phyloP scores from a whole-genome alignment of 2,797 vertebrate genomes.

The Neosalanx taihuensis region DNA sequence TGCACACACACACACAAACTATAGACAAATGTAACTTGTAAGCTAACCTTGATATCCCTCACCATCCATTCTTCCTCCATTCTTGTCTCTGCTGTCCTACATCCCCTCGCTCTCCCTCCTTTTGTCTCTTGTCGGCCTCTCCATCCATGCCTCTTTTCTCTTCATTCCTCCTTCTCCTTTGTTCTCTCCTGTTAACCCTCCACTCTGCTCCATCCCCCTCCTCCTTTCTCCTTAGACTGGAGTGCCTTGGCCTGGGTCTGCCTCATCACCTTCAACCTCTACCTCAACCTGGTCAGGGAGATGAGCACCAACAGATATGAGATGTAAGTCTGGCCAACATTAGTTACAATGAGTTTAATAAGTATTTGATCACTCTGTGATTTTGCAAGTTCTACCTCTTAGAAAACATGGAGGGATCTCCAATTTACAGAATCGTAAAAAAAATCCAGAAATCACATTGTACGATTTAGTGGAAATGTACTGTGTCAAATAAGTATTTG shows the following conservation, averaged over 20 bases:
- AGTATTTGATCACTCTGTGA: too few species aligned
- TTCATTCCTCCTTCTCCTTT: constrained; percentile 38
- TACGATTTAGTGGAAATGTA: too few species aligned
- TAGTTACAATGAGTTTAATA: not conserved
- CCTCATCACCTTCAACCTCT: constrained; percentile 77
- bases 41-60: constrained; percentile 16
- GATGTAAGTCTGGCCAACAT: constrained; percentile 58
- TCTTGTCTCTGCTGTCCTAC: constrained; percentile 39
- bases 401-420: too few species aligned
- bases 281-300: constrained; percentile 76
- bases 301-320: constrained; percentile 68
- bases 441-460: too few species aligned
- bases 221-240: constrained; percentile 68
- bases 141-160: constrained; percentile 22
- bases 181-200: constrained; percentile 20
- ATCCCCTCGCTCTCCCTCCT: not conserved
- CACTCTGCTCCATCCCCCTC: constrained; percentile 19
- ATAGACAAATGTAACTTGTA: not conserved
- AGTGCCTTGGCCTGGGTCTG: constrained; percentile 78
- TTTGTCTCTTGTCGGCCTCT: constrained; percentile 18
- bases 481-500: too few species aligned
- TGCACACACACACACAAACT: constrained; percentile 25
- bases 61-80: constrained; percentile 49
- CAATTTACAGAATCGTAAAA: too few species aligned
- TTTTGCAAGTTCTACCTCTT: too few species aligned